Evolutionary conservation across 2,113 vertebrate species (phyloP).

Genomic region (Holacanthus passer): DNA sequence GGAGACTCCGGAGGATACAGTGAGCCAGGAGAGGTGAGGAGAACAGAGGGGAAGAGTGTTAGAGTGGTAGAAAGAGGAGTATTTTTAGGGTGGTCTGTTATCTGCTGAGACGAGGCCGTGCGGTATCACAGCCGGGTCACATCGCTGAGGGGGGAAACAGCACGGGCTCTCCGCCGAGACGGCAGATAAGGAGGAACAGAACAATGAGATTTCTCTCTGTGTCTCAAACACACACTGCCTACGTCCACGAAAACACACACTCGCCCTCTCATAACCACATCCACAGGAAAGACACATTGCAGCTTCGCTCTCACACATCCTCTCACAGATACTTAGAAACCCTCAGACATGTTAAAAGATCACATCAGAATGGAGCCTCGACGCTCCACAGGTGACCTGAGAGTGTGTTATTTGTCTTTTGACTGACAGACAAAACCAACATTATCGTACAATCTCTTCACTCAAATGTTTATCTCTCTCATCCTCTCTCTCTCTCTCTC

Average conservation of each 20-base stretch:
- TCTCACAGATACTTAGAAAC: slow-evolving; percentile 36
- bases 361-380: slow-evolving; percentile 6
- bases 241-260: slow-evolving; percentile 15
- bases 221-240: slow-evolving; percentile 5
- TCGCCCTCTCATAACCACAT: slow-evolving; percentile 51
- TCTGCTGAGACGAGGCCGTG: slow-evolving; percentile 62
- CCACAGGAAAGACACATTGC: slow-evolving; percentile 56
- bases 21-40: slow-evolving; percentile 72
- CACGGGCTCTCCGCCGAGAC: slow-evolving; percentile 54
- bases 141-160: slow-evolving; percentile 71
- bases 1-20: slow-evolving; percentile 66
- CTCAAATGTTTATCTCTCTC: slow-evolving; percentile 31
- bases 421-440: slow-evolving; percentile 40
- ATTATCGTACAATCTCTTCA: slow-evolving; percentile 21
- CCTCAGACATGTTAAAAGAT: slow-evolving; percentile 39
- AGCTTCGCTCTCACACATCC: slow-evolving; percentile 20
- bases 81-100: slow-evolving; percentile 82
- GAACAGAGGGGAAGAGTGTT: slow-evolving; percentile 55
- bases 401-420: slow-evolving; percentile 16
- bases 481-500: not conserved
- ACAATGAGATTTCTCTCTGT: slow-evolving; percentile 61
- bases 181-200: slow-evolving; percentile 70
- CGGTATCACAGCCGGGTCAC: slow-evolving; percentile 73
- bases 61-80: slow-evolving; percentile 59
- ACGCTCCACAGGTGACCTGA: slow-evolving; percentile 36